Base-by-base conservation (phyloP, 2,797 vertebrate genomes). In the Lates japonicus region DNA sequence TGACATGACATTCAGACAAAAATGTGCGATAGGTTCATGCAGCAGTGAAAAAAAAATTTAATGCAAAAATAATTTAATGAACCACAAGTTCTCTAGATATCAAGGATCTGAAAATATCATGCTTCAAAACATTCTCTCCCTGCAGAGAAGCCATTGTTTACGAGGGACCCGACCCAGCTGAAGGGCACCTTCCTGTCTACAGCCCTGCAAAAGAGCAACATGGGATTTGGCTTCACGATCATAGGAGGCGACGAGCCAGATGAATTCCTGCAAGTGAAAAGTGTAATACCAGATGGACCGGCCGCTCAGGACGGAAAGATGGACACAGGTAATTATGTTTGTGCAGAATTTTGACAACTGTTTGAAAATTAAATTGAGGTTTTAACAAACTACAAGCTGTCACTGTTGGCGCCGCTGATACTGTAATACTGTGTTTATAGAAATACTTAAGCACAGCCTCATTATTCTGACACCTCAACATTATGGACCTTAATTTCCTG, bases 211-310 rank as follows among this genome's bases (percentile, higher is more conserved):
- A 99, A 99, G 95, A 99, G 98, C 95, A 99, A 94, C 96, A 99
- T 99, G 98, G 98, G 98, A 54, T 99, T 99, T 83, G 98, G 98
- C 91, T 99, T 99, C 94, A 99, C 98, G 62, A 99, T 99, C 91
- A 99, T 99, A 70, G 98, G 98, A 58, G 98, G 98, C 10, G 98
- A 99, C 1, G 98, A 99, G 83, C 98, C 98, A 0, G 98, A 99
- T 39, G 98, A 99, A 92, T 99, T 99, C 93, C 96, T 99, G 55
- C 98, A 99, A 92, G 98, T 99, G 91, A 99, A 99, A 94, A 99
- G 98, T 46, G 97, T 99, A 75, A 99, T 99, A 91, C 98, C 98
- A 0, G 98, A 99, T 1, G 98, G 98, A 61, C 98, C 98, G 1
- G 98, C 98, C 0, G 98, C 98, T 19, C 97, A 99, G 92, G 98